Base-by-base conservation (phyloP, 2,888 invertebrate genomes). In the Lepetodrilus schrolli region DNA sequence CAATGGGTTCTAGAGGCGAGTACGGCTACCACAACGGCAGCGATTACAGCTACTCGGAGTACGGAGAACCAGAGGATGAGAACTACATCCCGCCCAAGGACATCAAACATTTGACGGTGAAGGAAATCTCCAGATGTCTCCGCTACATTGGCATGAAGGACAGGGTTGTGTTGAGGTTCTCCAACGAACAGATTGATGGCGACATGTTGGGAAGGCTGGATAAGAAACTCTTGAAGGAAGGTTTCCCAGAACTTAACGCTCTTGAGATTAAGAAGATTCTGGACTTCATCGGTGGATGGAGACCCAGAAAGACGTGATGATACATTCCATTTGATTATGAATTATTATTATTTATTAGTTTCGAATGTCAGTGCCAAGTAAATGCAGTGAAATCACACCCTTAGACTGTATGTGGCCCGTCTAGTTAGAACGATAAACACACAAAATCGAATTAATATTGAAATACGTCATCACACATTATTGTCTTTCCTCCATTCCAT, bases 101-200 rank as follows among this genome's bases (percentile, higher is more conserved):
- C 66, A 76, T 88, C 10, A 75, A 79, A 1, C 75, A 75, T 2
- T 74, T 89, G 5, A 84, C 83, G 17, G 88, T 88, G 1, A 82
- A 82, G 38, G 88, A 89, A 49, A 85, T 89, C 20, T 86, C 85
- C 5, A 84, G 83, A 65, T 87, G 86, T 8, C 77, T 89, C 23
- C 79, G 87, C 0, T 88, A 86, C 72, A 89, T 89, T 20, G 89
- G 89, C 2, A 87, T 89, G 87, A 87, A 87, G 74, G 87, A 87
- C 75, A 72, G 85, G 10, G 85, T 87, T 20, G 87, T 88, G 43
- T 80, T 83, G 65, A 79, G 86, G 13, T 86, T 89, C 72, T 78
- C 84, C 10, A 83, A 88, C 43, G 88, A 89, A 73, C 88, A 88
- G 74, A 87, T 89, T 36, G 89, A 89, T 76, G 89, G 89, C 1